These are phyloP conservation scores for Ceyx melanurus DNA, from an alignment of 2,113 vertebrate species.

Conservation along the genomic window DNA sequence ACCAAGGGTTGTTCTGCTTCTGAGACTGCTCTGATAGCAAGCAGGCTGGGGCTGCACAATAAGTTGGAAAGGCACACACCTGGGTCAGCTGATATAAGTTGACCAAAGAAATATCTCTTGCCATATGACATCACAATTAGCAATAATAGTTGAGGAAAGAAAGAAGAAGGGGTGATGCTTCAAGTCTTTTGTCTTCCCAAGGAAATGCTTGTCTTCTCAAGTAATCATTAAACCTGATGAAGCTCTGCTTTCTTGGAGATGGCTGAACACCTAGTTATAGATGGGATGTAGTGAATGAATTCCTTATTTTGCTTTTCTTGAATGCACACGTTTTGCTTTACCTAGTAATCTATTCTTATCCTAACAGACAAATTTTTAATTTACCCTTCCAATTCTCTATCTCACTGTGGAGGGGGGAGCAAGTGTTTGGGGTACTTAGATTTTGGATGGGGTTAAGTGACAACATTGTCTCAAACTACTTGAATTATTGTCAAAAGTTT, in stretches of 20 bases:
- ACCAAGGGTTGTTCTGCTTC: background rate
- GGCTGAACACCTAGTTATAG: background rate
- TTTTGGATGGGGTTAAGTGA: background rate
- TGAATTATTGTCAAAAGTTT: background rate
- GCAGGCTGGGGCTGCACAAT: background rate
- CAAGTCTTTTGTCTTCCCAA: too few species aligned
- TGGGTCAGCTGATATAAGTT: background rate
- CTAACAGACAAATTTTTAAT: background rate
- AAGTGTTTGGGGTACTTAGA: background rate
- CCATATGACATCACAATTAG: background rate
- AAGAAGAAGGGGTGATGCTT: background rate
- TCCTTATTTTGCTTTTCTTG: background rate
- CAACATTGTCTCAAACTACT: background rate
- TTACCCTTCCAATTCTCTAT: background rate
- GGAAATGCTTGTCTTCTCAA: too few species aligned
- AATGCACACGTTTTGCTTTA: background rate
- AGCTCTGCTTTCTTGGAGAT: background rate
- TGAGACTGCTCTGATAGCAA: rapidly evolving
- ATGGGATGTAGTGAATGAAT: background rate
- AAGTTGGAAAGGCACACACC: background rate
- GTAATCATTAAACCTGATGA: rapidly evolving
- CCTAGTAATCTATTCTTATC: background rate
- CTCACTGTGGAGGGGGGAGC: rapidly evolving
- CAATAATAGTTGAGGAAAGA: background rate
- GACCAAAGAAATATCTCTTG: background rate